Base-by-base conservation (phyloP, 2,113 vertebrate species). In the Saguinus imperator region DNA sequence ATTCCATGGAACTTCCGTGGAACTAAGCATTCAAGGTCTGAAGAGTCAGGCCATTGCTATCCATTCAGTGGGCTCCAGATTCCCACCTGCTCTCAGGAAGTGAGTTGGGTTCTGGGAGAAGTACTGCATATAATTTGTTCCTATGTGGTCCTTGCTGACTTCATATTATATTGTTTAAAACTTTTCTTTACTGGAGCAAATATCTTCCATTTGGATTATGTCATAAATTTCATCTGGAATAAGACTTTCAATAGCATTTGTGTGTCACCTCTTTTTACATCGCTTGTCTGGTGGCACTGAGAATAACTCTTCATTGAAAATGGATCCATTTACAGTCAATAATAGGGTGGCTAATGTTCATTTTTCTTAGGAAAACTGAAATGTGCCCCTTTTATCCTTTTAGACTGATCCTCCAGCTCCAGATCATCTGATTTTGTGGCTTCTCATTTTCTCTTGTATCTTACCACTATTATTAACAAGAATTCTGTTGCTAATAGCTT, bases 401-500 rank as follows among this genome's bases (percentile, higher is more conserved):
- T 97, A 97, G 96, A 95, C 97, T 95, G 92, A 98, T 90, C 89
- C 92, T 97, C 89, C 72, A 87, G 94, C 72, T 91, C 95, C 94
- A 92, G 95, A 94, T 98, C 98, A 98, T 98, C 97, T 97, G 97
- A 98, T 95, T 95, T 94, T 86, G 81, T 70, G 89, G 96, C 94
- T 95, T 98, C 98, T 98, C 98, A 94, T 96, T 98, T 98, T 97
- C 97, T 94, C 87, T 37, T 88, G 77, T 97, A 97, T 97, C 97
- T 98, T 97, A 95, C 93, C 96, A 96, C 96, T 98, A 95, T 97
- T 98, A 97, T 95, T 97, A 95, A 94, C 95, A 96, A 97, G 95
- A 98, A 96, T 96, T 97, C 96, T 98, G 95, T 97, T 95, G 97
- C 96, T 97, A 98, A 97, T 98, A 96, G 94, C 96, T 97, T 97